Base-by-base conservation (phyloP, 2,888 invertebrate genomes). In the Papilio elwesi region DNA sequence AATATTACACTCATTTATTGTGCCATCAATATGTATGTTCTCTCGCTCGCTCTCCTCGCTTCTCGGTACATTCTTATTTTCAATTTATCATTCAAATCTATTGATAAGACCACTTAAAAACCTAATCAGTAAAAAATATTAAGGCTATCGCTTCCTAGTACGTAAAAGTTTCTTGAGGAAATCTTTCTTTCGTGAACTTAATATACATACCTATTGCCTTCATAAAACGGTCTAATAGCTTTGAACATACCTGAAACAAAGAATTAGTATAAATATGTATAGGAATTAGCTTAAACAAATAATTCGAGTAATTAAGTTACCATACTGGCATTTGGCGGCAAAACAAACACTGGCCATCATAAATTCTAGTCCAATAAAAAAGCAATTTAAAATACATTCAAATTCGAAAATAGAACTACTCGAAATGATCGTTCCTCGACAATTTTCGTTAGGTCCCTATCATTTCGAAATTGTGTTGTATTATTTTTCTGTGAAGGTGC, bases 281-380 rank as follows among this genome's bases (percentile, higher is more conserved):
- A 51, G 13, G 38, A 77, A 76, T 76, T 75, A 73, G 76, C 68
- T 62, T 74, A 74, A 77, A 78, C 78, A 82, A 84, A 83, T 78
- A 82, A 77, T 78, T 81, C 79, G 79, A 78, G 77, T 82, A 81
- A 82, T 84, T 80, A 78, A 84, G 85, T 81, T 81, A 81, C 81
- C 79, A 77, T 79, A 82, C 82, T 84, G 83, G 87, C 80, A 87
- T 88, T 88, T 88, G 90, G 90, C 90, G 85, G 89, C 87, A 87
- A 89, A 88, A 87, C 85, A 84, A 83, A 87, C 82, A 82, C 85
- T 82, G 82, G 83, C 80, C 79, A 80, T 83, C 85, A 91, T 92
- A 91, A 92, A 92, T 91, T 90, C 84, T 85, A 87, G 85, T 85
- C 91, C 89, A 92, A 91, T 92, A 92, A 91, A 92, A 91, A 91